Evolutionary conservation across 2,113 vertebrate species (phyloP), one percentile per base, ranked within the genome.

Genomic region (Eudyptes chrysolophus): DNA sequence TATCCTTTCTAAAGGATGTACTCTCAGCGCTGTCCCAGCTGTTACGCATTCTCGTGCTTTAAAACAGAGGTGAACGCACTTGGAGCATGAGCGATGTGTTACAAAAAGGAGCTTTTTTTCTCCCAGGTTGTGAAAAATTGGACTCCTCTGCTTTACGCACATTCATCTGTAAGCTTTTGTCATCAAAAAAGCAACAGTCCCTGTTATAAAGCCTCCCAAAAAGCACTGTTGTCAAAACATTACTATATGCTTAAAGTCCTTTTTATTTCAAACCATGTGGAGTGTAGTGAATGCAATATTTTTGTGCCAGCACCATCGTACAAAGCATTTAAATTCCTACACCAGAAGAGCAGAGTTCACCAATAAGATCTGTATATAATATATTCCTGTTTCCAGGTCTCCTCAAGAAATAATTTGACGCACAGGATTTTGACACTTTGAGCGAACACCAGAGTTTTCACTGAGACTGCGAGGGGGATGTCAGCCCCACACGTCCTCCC

Each of bases 1-100:
- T 86, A 71, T 48, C 78, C 84, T 80, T 88, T 93, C 81, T 48
- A 85, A 92, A 96, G 89, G 55, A 93, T 85, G 71, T 84, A 78
- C 82, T 89, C 87, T 83, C 87, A 60, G 60, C 4, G 10, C 78
- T 85, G 84, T 87, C 93, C 89, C 6, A 40, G 25, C 70, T 77
- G 65, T 49, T 94, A 62, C 5, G 6, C 29, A 34, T 92, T 83
- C 83, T 71, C 16, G 1, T 92, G 78, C 78, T 88, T 96, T 77
- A 74, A 83, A 94, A 91, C 7, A 77, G 75, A 94, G 61, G 78
- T 74, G 84, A 93, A 77, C 9, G 40, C 32, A 55, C 68, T 48
- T 55, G 68, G 64, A 94, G 36, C 48, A 40, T 66, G 75, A 96
- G 60, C 5, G 3, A 86, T 92, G 90, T 51, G 51, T 80, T 74